phyloP scores from a whole-genome alignment of 2,797 vertebrate species.

The Enteromius thamalakanensis region DNA sequence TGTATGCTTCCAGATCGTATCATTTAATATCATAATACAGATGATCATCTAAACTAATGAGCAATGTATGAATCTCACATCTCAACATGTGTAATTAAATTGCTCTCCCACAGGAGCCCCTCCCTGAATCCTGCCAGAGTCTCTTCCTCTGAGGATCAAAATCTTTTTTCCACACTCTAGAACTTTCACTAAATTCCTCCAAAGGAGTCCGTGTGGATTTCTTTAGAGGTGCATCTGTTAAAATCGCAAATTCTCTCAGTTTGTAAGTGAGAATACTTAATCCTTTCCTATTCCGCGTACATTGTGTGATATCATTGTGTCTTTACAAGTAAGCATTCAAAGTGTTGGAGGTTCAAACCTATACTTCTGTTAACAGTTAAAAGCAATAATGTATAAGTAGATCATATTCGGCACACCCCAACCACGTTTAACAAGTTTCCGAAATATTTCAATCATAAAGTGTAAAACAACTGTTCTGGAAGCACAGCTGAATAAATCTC shows the following conservation, averaged over 20 bases:
- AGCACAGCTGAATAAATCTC: background rate
- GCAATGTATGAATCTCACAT: background rate
- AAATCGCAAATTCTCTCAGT: slow-evolving; percentile 48
- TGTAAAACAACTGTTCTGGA: slow-evolving; percentile 1
- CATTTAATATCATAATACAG: background rate
- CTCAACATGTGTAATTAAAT: background rate
- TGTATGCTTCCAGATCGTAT: background rate
- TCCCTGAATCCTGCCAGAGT: slow-evolving; percentile 19
- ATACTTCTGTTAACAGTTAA: slow-evolving; percentile 1
- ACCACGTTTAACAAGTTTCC: slow-evolving; percentile 5
- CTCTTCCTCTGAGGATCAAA: slow-evolving; percentile 48
- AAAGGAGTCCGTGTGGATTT: slow-evolving; percentile 57
- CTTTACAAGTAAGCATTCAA: slow-evolving; percentile 23
- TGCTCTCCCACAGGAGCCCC: background rate
- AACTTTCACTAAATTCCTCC: slow-evolving; percentile 44
- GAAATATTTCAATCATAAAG: background rate
- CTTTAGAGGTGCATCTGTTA: slow-evolving; percentile 59
- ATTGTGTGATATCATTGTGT: slow-evolving; percentile 43
- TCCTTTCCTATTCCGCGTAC: slow-evolving; percentile 42
- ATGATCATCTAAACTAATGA: background rate
- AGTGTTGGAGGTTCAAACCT: slow-evolving; percentile 7
- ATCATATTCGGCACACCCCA: background rate
- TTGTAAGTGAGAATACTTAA: slow-evolving; percentile 56
- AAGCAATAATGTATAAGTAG: background rate
- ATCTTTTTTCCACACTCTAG: slow-evolving; percentile 60